phyloP scores from a whole-genome alignment of 2,888 invertebrate genomes.

The Bellardia pandia region DNA sequence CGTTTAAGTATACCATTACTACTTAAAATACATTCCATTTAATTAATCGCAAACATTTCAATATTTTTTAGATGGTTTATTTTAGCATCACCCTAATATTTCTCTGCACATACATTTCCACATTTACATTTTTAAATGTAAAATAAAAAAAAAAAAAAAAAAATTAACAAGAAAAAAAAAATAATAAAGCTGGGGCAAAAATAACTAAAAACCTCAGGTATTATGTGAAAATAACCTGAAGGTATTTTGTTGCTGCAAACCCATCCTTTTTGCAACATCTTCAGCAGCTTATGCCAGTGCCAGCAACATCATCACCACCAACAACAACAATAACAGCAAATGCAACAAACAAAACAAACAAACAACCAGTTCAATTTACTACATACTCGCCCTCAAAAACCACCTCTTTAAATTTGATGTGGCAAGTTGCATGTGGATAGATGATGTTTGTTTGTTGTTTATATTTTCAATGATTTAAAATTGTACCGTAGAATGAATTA shows the following conservation, averaged over 20 bases:
- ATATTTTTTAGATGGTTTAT: too few species aligned
- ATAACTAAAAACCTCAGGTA: slow-evolving; percentile 71
- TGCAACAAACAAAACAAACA: slow-evolving; percentile 33
- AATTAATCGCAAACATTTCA: too few species aligned
- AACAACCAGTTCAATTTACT: slow-evolving; percentile 68
- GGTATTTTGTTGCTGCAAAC: slow-evolving; percentile 60
- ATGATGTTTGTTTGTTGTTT: slow-evolving; percentile 46
- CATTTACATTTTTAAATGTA: slow-evolving; percentile 4
- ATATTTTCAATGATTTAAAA: slow-evolving; percentile 68
- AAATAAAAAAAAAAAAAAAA: slow-evolving; percentile 9
- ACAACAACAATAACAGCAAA: slow-evolving; percentile 2
- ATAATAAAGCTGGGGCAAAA: slow-evolving; percentile 27
- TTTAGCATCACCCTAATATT: neutral
- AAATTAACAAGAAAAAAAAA: neutral
- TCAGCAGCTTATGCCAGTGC: slow-evolving; percentile 16
- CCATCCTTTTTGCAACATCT: slow-evolving; percentile 56
- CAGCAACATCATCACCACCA: neutral
- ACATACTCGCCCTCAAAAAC: slow-evolving; percentile 44
- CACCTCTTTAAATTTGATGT: slow-evolving; percentile 43
- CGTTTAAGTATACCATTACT: too few species aligned
- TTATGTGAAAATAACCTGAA: slow-evolving; percentile 71
- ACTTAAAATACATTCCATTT: too few species aligned
- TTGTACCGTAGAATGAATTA: slow-evolving; percentile 61
- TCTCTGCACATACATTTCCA: neutral
- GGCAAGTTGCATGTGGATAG: slow-evolving; percentile 27